Percentiles rank a stretch among this genome's conserved stretches.
Evolutionary conservation across 2,888 invertebrate species (phyloP).

Genomic region (Elysia crispata): DNA sequence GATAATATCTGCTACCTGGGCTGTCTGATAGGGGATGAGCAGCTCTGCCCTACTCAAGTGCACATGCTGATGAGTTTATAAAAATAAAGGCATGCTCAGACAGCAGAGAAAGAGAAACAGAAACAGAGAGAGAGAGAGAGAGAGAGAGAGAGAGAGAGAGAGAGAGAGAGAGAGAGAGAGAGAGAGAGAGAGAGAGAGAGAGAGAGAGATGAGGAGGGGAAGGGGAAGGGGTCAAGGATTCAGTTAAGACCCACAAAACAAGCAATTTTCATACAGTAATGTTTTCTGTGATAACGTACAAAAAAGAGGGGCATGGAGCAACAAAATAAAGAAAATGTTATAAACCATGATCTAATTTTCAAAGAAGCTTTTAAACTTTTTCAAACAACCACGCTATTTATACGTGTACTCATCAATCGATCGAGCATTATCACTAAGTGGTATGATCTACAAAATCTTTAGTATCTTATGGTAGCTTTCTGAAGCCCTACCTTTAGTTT

Average conservation of each 20-base stretch:
- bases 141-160: too few species aligned
- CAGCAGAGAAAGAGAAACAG: too few species aligned
- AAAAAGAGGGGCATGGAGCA: too few species aligned
- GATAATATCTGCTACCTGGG: conserved; percentile 54
- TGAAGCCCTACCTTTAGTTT: conserved; percentile 61
- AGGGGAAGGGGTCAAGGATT: not conserved
- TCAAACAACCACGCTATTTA: not conserved
- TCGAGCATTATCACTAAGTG: not conserved
- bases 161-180: too few species aligned
- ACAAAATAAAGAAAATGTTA: not conserved
- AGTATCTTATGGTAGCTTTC: not conserved
- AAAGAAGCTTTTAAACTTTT: not conserved
- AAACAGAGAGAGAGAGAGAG: too few species aligned
- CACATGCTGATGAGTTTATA: too few species aligned
- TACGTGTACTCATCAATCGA: not conserved
- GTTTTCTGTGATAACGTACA: too few species aligned
- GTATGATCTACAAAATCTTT: not conserved
- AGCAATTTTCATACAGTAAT: too few species aligned
- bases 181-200: not conserved
- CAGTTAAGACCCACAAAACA: too few species aligned
- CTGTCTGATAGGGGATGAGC: conserved; percentile 61
- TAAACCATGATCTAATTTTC: not conserved
- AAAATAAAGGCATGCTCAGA: too few species aligned
- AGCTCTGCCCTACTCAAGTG: conserved; percentile 64
- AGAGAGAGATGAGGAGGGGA: not conserved